Percentiles rank a stretch among this genome's conserved stretches.
These are phyloP conservation scores for Cheilinus undulatus DNA, from an alignment of 2,113 vertebrate species.

Conservation along the genomic window DNA sequence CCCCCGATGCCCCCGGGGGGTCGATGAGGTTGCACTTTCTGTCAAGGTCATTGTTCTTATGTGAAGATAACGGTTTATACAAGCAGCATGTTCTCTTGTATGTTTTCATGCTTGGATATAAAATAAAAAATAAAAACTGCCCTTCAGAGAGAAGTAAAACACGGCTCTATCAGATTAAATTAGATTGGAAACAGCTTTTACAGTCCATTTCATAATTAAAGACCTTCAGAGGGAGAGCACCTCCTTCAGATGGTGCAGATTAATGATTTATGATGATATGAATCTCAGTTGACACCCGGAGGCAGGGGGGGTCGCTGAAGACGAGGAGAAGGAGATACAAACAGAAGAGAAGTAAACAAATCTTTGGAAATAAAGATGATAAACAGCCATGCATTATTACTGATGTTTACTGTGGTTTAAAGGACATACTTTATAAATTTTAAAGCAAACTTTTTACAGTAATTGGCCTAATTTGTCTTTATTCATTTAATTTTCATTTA, in stretches of 20 bases:
- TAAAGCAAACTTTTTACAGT: background rate
- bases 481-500: no score
- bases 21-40: constrained; percentile 51
- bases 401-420: background rate
- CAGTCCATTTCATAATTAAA: constrained; percentile 63
- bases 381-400: background rate
- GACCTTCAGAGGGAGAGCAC: constrained; percentile 14
- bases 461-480: background rate
- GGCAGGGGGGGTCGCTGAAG: constrained; percentile 1
- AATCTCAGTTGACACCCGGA: constrained; percentile 24
- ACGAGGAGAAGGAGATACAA: background rate
- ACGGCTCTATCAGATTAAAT: constrained; percentile 4
- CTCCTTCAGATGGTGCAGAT: constrained; percentile 34
- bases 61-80: constrained; percentile 29
- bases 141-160: constrained; percentile 57
- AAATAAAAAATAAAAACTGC: background rate
- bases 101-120: constrained; percentile 10
- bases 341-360: constrained; percentile 1
- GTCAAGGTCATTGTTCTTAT: constrained; percentile 58
- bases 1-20: constrained; percentile 15
- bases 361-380: constrained; percentile 16
- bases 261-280: constrained; percentile 43
- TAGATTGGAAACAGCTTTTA: constrained; percentile 44
- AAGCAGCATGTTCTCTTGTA: constrained; percentile 10
- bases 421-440: background rate